Base-by-base conservation (phyloP, 2,797 vertebrate genomes). In the Crocodylus rhombifer region DNA sequence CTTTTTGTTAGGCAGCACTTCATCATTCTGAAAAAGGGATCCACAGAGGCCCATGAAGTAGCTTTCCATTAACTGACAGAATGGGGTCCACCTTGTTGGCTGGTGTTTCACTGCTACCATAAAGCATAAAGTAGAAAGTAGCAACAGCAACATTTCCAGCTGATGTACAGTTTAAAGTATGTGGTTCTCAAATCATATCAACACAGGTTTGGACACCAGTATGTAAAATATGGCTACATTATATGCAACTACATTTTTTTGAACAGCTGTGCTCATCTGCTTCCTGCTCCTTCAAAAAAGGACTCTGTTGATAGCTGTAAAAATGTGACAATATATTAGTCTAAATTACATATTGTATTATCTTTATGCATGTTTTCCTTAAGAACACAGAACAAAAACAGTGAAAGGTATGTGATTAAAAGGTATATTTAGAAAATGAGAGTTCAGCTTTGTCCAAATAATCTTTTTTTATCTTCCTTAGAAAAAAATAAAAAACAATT, bases 401-500 rank as follows among this genome's bases (percentile, higher is more conserved):
- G 4, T 57, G 28, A 85, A 88, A 79, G 55, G 3, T 33, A 30
- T 23, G 73, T 9, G 6, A 13, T 76, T 69, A 80, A 14, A 77
- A 17, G 76, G 3, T 13, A 88, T 84, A 1, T 12, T 87, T 51
- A 51, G 69, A 86, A 88, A 21, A 62, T 20, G 2, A 5, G 64
- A 71, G 28, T 69, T 69, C 51, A 56, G 74, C 60, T 82, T 89
- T 57, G 61, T 60, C 51, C 4, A 57, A 94, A 67, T 12, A 85
- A 36, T 55, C 12, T 21, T 80, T 89, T 57, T 65, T 33, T 92
- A 92, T 91, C 86, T 51, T 51, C 21, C 1, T 79, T 33, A 67
- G 28, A 56, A 61, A 20, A 74, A 14, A 23, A 75, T 69, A 14
- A 20, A 75, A 77, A 60, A 82, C 87, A 23, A 65, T 62, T 91